Percentiles rank a stretch among this genome's conserved stretches.
phyloP scores from a whole-genome alignment of 37 sponge, comb jelly and placozoan species.

The Dysidea cf. avara region DNA sequence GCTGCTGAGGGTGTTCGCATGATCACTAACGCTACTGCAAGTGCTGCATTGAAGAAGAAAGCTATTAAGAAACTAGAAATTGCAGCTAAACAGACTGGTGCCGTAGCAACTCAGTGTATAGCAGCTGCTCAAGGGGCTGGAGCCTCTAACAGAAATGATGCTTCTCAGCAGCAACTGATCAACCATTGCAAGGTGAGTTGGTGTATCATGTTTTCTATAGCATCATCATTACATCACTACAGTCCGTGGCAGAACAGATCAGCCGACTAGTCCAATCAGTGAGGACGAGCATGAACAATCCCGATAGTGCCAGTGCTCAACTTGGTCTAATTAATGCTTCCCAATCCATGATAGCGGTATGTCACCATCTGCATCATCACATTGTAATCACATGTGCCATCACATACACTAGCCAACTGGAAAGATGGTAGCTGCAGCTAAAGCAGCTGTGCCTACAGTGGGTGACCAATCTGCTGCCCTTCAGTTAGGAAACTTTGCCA shows the following conservation, averaged over 20 bases:
- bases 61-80: slow-evolving; percentile 84
- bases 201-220: background rate
- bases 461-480: slow-evolving; percentile 95
- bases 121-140: slow-evolving; percentile 96
- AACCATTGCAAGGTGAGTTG: slow-evolving; percentile 69
- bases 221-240: background rate
- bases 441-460: slow-evolving; percentile 95
- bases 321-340: slow-evolving; percentile 92
- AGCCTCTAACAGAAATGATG: slow-evolving; percentile 81
- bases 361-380: background rate
- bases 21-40: slow-evolving; percentile 66
- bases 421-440: slow-evolving; percentile 93
- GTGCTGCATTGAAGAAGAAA: slow-evolving; percentile 82
- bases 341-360: slow-evolving; percentile 80
- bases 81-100: slow-evolving; percentile 88
- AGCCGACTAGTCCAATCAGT: slow-evolving; percentile 84
- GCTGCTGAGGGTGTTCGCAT: slow-evolving; percentile 71
- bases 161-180: slow-evolving; percentile 80
- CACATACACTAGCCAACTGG: slow-evolving; percentile 60
- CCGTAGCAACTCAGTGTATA: slow-evolving; percentile 89
- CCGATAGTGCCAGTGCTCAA: slow-evolving; percentile 80
- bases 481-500: slow-evolving; percentile 95
- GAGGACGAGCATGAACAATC: slow-evolving; percentile 60
- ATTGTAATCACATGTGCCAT: background rate
- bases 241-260: slow-evolving; percentile 83